A percentile compares a stretch with the other conserved stretches of the same genome.
Evolutionary conservation across 2,888 invertebrate genomes (phyloP).

Genomic region (Tromatobia lineatoria): DNA sequence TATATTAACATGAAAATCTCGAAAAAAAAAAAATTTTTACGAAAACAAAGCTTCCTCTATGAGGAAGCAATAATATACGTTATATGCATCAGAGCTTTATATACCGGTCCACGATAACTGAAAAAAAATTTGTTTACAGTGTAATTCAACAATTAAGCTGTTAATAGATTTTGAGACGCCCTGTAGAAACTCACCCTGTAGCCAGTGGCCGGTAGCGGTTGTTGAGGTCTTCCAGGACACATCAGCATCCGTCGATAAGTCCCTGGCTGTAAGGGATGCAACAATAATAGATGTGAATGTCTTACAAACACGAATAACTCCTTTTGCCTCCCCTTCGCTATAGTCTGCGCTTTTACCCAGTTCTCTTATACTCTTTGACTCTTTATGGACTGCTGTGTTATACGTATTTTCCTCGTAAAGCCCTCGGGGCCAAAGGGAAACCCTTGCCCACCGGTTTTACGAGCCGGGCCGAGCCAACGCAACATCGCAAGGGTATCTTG

Average conservation of each 20-base stretch:
- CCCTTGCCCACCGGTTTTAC: slow-evolving; percentile 49
- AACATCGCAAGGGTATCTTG: slow-evolving; percentile 33
- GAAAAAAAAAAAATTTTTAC: too few relatives aligned
- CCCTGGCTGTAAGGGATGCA: slow-evolving; percentile 74
- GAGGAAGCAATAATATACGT: too few relatives aligned
- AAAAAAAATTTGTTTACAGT: too few relatives aligned
- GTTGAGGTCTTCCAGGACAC: slow-evolving; percentile 82
- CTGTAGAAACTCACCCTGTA: slow-evolving; percentile 77
- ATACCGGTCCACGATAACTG: too few relatives aligned
- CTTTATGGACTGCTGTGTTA: slow-evolving; percentile 34
- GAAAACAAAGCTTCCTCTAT: too few relatives aligned
- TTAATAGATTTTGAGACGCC: too few relatives aligned
- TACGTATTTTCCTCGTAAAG: slow-evolving; percentile 59
- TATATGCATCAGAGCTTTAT: too few relatives aligned
- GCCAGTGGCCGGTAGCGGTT: slow-evolving; percentile 77
- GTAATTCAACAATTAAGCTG: too few relatives aligned
- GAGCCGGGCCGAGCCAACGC: slow-evolving; percentile 38
- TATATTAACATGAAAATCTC: too few relatives aligned
- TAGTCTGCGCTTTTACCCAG: background rate
- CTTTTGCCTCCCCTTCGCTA: background rate
- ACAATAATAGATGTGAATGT: slow-evolving; percentile 59
- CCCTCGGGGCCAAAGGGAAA: slow-evolving; percentile 42
- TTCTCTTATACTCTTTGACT: slow-evolving; percentile 3
- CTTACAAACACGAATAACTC: slow-evolving; percentile 17
- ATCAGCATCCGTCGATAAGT: slow-evolving; percentile 80